Base-by-base conservation (phyloP, 2,113 vertebrate species). In the Heliornis fulica region DNA sequence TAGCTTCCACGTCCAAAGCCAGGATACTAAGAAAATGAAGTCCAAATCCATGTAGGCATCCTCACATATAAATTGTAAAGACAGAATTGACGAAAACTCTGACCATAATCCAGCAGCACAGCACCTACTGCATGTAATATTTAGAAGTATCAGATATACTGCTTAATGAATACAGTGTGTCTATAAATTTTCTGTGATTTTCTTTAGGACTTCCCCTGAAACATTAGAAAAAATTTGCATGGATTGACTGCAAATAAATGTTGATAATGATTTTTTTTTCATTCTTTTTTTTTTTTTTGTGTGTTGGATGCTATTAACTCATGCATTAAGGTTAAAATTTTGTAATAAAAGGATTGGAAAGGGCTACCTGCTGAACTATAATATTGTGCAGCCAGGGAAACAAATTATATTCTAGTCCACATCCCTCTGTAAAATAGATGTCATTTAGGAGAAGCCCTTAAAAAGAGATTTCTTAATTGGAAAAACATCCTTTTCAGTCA, bases 401-500 rank as follows among this genome's bases (percentile, higher is more conserved):
- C 41, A 74, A 93, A 90, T 88, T 83, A 78, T 72, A 95, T 95
- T 93, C 87, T 59, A 78, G 77, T 46, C 85, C 78, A 94, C 57
- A 82, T 75, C 5, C 84, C 70, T 95, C 92, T 86, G 90, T 96
- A 93, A 97, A 98, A 97, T 89, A 92, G 96, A 95, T 96, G 85
- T 87, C 93, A 96, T 97, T 97, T 97, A 97, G 94, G 63, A 96
- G 51, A 93, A 94, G 87, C 80, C 83, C 87, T 97, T 97, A 97
- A 97, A 95, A 97, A 91, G 94, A 97, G 72, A 93, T 96, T 97
- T 69, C 83, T 97, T 97, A 97, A 97, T 96, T 95, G 85, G 86
- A 94, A 97, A 97, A 97, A 92, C 75, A 96, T 96, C 89, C 91
- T 94, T 97, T 97, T 95, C 83, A 97, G 94, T 98, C 90, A 97